Percentiles rank a stretch among this genome's conserved stretches.
Evolutionary conservation across 2,113 vertebrate genomes (phyloP).

Genomic region (Glaucidium brasilianum): DNA sequence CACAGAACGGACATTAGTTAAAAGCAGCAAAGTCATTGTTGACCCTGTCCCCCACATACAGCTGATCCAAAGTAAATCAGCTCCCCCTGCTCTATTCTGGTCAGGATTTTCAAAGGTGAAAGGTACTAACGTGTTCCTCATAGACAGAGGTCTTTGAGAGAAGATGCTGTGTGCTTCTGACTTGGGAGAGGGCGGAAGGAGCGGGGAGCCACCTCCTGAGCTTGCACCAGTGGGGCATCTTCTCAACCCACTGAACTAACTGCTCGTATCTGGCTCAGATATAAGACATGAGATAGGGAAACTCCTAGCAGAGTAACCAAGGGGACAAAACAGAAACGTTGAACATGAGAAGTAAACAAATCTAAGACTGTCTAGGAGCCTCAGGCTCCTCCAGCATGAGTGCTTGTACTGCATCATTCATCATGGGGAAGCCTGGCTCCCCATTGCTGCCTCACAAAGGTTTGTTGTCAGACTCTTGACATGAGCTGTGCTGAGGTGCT

Average conservation of each 20-base stretch:
- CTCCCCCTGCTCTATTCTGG: background rate
- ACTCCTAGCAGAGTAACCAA: background rate
- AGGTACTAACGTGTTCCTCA: fast-evolving
- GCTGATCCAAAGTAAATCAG: background rate
- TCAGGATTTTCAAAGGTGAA: background rate
- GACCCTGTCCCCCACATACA: background rate
- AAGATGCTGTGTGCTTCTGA: fast-evolving
- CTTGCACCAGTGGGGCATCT: background rate
- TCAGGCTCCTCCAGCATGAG: background rate
- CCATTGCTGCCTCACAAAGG: background rate
- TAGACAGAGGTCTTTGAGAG: background rate
- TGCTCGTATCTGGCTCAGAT: background rate
- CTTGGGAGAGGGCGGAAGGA: background rate
- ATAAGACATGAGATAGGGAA: background rate
- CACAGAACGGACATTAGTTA: background rate
- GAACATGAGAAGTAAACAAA: background rate
- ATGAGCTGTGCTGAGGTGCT: background rate
- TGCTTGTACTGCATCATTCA: fast-evolving
- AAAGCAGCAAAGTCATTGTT: background rate
- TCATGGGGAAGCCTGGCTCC: background rate
- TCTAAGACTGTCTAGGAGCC: background rate
- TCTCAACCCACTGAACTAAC: background rate
- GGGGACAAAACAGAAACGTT: background rate
- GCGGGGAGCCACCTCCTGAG: background rate
- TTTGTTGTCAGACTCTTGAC: background rate